A percentile compares a stretch with the other conserved stretches of the same genome.
Evolutionary conservation across 30 jellyfish, hydroid and myxozoan species (phyloP).

Genomic region (Aurelia sp.): DNA sequence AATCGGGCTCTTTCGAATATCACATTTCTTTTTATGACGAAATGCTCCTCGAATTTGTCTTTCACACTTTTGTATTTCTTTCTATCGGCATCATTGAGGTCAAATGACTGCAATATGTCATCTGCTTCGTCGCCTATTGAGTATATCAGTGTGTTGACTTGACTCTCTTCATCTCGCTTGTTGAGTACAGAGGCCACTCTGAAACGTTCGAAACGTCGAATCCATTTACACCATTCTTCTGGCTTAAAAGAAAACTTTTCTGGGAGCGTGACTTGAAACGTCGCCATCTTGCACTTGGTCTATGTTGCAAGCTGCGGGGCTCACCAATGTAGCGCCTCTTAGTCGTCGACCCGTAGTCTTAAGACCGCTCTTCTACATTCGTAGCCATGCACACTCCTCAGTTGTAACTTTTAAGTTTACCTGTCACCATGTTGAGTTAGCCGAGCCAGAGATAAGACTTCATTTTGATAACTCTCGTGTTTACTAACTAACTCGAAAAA

Average conservation of each 20-base stretch:
- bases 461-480: too few species aligned
- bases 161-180: neutral
- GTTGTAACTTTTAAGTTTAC: too few species aligned
- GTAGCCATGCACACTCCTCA: too few species aligned
- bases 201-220: too few species aligned
- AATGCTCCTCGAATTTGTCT: conserved; percentile 5
- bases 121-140: neutral
- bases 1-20: conserved; percentile 10
- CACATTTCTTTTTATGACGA: conserved; percentile 5
- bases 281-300: too few species aligned
- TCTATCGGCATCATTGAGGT: neutral
- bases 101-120: neutral
- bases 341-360: too few species aligned
- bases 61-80: neutral
- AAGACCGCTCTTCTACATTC: neutral
- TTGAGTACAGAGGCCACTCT: neutral
- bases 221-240: too few species aligned
- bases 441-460: neutral
- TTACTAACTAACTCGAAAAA: too few species aligned
- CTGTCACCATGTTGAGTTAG: neutral
- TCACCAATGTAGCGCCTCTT: too few species aligned
- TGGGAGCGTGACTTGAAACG: too few species aligned
- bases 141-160: conserved; percentile 3
- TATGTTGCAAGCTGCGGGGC: too few species aligned
- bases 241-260: too few species aligned